Conservation (phyloP, 2,888 invertebrate genomes). For the Tricholauxania praeusta region DNA sequence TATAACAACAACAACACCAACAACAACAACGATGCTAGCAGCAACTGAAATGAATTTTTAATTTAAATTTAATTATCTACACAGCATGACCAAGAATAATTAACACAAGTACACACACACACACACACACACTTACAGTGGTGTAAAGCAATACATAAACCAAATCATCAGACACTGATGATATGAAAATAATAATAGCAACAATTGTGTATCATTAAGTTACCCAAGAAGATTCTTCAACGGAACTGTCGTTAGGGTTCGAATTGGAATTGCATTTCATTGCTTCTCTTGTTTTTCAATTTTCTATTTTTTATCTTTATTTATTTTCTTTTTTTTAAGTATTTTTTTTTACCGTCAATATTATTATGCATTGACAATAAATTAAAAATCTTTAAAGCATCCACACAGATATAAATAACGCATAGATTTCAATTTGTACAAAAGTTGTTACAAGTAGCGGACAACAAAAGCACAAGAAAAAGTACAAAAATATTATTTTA, state of each 20-base stretch:
- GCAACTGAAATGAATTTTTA: constrained; percentile 25
- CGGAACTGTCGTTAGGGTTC: too few species aligned
- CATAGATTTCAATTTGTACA: not conserved
- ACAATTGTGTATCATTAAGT: too few species aligned
- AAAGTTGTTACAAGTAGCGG: too few species aligned
- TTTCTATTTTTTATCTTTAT: not conserved
- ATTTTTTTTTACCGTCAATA: not conserved
- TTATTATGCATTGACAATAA: constrained; percentile 12
- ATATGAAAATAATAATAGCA: too few species aligned
- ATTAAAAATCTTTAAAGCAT: constrained; percentile 10
- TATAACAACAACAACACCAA: not conserved
- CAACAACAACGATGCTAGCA: not conserved
- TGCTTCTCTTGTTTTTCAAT: not conserved
- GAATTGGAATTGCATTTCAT: not conserved
- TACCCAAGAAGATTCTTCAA: too few species aligned
- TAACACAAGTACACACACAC: not conserved
- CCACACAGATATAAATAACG: not conserved
- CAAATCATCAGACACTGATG: too few species aligned
- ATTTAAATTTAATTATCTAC: constrained; percentile 30
- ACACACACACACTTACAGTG: not conserved
- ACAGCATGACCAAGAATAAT: constrained; percentile 6
- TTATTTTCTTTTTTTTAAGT: not conserved
- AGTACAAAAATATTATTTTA: too few species aligned
- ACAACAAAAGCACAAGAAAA: too few species aligned
- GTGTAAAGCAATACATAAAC: not conserved